phyloP scores from a whole-genome alignment of 1,140 invertebrate species.

The Probaryconus sp. region DNA sequence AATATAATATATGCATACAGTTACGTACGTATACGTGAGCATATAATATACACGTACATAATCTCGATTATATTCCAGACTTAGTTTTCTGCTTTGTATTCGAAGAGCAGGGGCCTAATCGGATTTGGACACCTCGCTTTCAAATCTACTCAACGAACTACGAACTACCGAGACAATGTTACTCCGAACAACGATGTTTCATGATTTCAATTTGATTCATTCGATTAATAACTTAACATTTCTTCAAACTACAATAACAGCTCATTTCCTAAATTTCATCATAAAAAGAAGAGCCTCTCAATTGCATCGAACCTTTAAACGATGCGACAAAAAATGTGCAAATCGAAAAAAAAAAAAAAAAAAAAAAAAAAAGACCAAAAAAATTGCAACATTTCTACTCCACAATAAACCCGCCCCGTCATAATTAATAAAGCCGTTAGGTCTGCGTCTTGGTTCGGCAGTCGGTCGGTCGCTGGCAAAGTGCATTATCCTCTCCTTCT shows the following conservation, averaged over 20 bases:
- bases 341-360: no score
- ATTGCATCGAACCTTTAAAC: no score
- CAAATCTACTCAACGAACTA: slow-evolving; percentile 28
- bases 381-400: background rate
- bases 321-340: no score
- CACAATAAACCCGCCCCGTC: background rate
- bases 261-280: no score
- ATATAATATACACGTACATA: no score
- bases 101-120: slow-evolving; percentile 26
- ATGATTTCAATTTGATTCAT: no score
- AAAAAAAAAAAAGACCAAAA: background rate
- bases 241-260: no score
- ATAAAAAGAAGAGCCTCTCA: no score
- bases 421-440: slow-evolving; percentile 42
- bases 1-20: no score
- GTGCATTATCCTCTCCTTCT: slow-evolving; percentile 39
- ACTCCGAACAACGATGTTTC: no score
- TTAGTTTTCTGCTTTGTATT: slow-evolving; percentile 36
- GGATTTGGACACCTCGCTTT: slow-evolving; percentile 33
- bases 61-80: slow-evolving; percentile 38
- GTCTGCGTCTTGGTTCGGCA: slow-evolving; percentile 21
- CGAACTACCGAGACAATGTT: slow-evolving; percentile 7
- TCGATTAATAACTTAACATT: no score
- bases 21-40: no score
- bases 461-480: slow-evolving; percentile 35